phyloP scores from a whole-genome alignment of 1,140 invertebrate genomes.

The Helicoverpa zea region DNA sequence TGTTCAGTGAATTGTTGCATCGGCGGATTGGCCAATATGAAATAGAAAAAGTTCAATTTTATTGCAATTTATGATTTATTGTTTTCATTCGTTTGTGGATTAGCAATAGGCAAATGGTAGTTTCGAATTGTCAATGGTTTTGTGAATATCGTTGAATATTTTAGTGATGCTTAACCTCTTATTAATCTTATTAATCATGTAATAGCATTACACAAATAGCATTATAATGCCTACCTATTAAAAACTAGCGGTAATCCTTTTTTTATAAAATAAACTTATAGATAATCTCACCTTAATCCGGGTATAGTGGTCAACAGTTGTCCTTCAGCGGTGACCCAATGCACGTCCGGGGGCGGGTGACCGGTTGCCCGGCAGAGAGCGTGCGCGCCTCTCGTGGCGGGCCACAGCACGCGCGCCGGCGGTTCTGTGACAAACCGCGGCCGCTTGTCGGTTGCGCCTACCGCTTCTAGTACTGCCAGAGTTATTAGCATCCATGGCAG shows the following conservation, averaged over 20 bases:
- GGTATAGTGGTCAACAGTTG: slow-evolving; percentile 80
- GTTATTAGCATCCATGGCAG: slow-evolving; percentile 69
- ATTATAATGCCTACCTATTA: no score
- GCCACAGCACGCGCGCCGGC: slow-evolving; percentile 77
- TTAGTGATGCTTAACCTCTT: no score
- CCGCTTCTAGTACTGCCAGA: slow-evolving; percentile 65
- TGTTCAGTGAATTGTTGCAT: slow-evolving; percentile 22
- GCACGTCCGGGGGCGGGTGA: slow-evolving; percentile 77
- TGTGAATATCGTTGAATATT: no score
- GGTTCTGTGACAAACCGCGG: slow-evolving; percentile 78
- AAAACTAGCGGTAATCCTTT: no score
- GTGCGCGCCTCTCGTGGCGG: slow-evolving; percentile 75
- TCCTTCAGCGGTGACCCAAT: slow-evolving; percentile 81
- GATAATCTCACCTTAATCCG: slow-evolving; percentile 69
- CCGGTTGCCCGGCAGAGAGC: slow-evolving; percentile 75
- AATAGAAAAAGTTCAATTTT: slow-evolving; percentile 27
- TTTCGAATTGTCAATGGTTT: neutral
- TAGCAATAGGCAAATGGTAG: slow-evolving; percentile 1
- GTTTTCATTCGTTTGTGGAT: neutral
- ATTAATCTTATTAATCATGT: no score
- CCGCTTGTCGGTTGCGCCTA: slow-evolving; percentile 74
- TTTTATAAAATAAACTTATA: neutral
- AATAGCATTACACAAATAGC: no score
- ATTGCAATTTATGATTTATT: slow-evolving; percentile 22
- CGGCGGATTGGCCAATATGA: slow-evolving; percentile 20